Conservation (phyloP, 2,113 vertebrate species). For the Trichomycterus rosablanca region DNA sequence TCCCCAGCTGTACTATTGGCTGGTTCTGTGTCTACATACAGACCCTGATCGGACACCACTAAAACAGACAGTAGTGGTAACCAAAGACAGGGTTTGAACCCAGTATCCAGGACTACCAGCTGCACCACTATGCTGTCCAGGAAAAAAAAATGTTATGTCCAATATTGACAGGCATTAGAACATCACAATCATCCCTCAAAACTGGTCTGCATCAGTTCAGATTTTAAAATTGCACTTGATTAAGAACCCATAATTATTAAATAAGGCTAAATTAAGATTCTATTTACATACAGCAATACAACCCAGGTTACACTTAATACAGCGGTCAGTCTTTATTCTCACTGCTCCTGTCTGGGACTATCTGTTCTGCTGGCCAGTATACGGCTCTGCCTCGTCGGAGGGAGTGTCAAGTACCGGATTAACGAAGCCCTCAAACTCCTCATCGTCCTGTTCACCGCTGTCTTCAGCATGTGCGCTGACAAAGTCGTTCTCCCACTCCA, state of each 20-base stretch:
- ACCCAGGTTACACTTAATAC: not conserved
- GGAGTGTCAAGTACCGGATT: conserved; percentile 85
- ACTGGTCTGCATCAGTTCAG: not conserved
- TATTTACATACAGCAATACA: not conserved
- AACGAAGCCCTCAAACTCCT: conserved; percentile 86
- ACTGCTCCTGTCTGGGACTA: conserved; percentile 14
- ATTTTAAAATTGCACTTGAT: conserved; percentile 39
- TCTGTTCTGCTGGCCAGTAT: conserved; percentile 36
- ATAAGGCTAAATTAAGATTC: conserved; percentile 9
- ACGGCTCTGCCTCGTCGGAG: conserved; percentile 51
- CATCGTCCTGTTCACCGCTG: conserved; percentile 74
- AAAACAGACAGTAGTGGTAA: too few relatives aligned
- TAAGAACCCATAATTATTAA: conserved; percentile 10
- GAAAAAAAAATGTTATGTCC: too few relatives aligned
- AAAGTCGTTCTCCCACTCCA: conserved; percentile 98
- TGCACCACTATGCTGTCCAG: too few relatives aligned
- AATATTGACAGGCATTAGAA: not conserved
- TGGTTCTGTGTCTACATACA: too few relatives aligned
- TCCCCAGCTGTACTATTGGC: too few relatives aligned
- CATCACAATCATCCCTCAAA: not conserved
- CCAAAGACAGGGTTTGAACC: too few relatives aligned
- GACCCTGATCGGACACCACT: too few relatives aligned
- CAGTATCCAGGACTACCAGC: too few relatives aligned
- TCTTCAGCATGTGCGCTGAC: conserved; percentile 83
- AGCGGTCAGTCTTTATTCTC: not conserved